phyloP scores from a whole-genome alignment of 92 coral and sea anemone genomes.

The Diadumene lineata region DNA sequence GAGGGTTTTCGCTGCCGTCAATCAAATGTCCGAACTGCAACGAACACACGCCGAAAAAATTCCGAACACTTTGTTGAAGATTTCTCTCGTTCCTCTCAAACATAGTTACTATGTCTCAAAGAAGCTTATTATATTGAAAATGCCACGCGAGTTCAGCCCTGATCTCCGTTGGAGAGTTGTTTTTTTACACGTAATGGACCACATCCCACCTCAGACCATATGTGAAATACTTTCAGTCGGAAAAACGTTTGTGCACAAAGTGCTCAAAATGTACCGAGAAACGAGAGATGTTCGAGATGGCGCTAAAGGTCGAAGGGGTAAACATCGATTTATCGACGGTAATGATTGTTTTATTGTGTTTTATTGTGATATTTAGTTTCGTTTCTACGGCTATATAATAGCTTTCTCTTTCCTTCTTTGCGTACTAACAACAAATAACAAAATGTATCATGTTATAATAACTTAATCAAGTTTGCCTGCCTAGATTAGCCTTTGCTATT shows the following conservation, averaged over 20 bases:
- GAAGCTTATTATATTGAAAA: neutral
- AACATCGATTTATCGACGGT: slow-evolving; percentile 11
- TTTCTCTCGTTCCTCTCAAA: neutral
- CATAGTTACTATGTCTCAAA: neutral
- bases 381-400: too few species aligned
- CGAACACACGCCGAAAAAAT: neutral
- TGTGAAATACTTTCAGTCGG: neutral
- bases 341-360: too few species aligned
- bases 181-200: slow-evolving; percentile 1
- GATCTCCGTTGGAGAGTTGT: slow-evolving; percentile 29
- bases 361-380: too few species aligned
- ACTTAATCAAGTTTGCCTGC: too few species aligned
- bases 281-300: slow-evolving; percentile 18
- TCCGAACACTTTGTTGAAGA: slow-evolving; percentile 18
- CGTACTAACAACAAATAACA: too few species aligned
- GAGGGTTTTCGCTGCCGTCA: slow-evolving; percentile 24
- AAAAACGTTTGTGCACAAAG: slow-evolving; percentile 26
- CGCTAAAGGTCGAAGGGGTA: neutral
- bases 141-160: slow-evolving; percentile 21
- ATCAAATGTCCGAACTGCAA: slow-evolving; percentile 8
- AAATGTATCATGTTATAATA: too few species aligned
- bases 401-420: too few species aligned
- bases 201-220: slow-evolving; percentile 11
- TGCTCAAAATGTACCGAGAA: slow-evolving; percentile 20
- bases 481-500: too few species aligned